These are phyloP conservation scores for Temnothorax unifasciatus DNA, from an alignment of 2,888 invertebrate species.

Conservation along the genomic window DNA sequence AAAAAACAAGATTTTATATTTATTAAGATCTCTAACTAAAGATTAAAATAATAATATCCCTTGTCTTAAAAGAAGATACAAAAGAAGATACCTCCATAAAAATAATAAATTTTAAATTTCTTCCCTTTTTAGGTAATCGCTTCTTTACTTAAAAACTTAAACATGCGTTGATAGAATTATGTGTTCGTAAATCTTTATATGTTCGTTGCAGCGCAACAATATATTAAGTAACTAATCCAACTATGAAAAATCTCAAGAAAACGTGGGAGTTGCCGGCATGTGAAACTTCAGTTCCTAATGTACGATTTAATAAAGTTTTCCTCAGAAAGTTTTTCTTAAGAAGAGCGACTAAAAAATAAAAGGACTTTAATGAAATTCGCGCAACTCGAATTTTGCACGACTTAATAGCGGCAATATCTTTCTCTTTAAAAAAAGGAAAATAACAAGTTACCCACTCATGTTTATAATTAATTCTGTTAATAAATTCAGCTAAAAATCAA, in stretches of 20 bases:
- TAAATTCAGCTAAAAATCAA: not conserved
- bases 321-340: not conserved
- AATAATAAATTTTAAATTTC: not conserved
- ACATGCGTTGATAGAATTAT: not conserved
- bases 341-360: not conserved
- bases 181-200: not conserved
- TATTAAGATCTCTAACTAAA: not conserved
- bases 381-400: not conserved
- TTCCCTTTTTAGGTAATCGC: not conserved
- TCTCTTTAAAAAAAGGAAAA: not conserved
- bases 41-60: not conserved
- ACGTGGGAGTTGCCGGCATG: not conserved
- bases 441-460: not conserved
- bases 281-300: not conserved
- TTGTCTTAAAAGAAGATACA: not conserved
- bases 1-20: not conserved
- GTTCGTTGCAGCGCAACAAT: not conserved
- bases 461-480: not conserved
- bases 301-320: slow-evolving; percentile 3
- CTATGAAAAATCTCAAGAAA: not conserved
- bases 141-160: not conserved
- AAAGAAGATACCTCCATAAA: not conserved
- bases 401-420: not conserved
- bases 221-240: not conserved
- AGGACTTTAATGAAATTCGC: not conserved